These are phyloP conservation scores for Petaurus breviceps DNA, from an alignment of 2,113 vertebrate species.

Conservation along the genomic window DNA sequence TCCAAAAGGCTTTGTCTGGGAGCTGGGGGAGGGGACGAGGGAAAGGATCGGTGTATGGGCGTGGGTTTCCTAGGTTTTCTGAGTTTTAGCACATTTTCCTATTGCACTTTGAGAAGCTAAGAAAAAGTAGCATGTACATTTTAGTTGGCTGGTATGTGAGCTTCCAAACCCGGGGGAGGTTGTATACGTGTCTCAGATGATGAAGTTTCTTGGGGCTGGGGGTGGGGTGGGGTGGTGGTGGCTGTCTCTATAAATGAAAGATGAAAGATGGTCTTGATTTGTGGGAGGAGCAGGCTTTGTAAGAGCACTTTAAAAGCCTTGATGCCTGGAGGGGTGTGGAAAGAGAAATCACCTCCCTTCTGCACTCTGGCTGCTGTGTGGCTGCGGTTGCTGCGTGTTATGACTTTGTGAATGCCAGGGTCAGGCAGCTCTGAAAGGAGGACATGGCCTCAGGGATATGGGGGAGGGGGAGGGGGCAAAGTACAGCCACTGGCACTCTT, in stretches of 20 bases:
- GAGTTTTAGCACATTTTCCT: background rate
- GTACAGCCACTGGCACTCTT: background rate
- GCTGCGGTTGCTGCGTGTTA: background rate
- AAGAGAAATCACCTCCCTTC: background rate
- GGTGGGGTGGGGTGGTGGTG: background rate
- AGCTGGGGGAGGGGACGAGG: no score
- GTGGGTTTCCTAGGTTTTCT: background rate
- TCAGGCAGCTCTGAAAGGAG: background rate
- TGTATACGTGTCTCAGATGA: background rate
- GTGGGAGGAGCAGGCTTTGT: background rate
- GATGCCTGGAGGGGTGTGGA: background rate
- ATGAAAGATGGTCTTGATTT: background rate
- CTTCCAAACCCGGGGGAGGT: background rate
- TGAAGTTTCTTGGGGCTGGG: background rate
- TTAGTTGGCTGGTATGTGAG: background rate
- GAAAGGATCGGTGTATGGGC: background rate
- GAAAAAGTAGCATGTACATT: background rate
- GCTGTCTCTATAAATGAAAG: background rate
- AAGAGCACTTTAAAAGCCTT: background rate
- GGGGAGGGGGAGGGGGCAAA: no score
- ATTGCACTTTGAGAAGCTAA: background rate
- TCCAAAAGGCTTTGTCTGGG: no score
- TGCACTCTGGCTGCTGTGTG: background rate
- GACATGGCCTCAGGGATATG: no score
- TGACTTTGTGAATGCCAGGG: background rate